Conservation (phyloP, 2,797 vertebrate species). For the Anas flavirostris region DNA sequence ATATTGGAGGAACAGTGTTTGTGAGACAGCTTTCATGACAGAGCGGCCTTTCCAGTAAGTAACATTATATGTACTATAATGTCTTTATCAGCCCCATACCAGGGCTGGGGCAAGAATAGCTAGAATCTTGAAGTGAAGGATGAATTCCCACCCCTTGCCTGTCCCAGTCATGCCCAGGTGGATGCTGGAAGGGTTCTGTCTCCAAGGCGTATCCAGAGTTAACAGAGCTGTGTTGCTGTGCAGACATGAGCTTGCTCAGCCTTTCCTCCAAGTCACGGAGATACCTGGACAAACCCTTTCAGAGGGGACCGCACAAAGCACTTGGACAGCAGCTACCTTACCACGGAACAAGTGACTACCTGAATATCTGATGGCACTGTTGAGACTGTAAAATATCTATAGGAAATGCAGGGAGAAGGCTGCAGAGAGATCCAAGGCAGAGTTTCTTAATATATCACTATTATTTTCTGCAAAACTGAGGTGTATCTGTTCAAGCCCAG, state of each 20-base stretch:
- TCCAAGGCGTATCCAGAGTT: not conserved
- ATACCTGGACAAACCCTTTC: not conserved
- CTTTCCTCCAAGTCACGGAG: not conserved
- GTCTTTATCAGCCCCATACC: not conserved
- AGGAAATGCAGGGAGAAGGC: conserved; percentile 57
- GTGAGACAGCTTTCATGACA: not conserved
- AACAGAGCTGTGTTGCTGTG: not conserved
- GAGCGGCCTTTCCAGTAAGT: not conserved
- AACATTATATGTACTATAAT: not conserved
- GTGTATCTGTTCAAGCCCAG: not conserved
- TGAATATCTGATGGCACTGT: conserved; percentile 22
- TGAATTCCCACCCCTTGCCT: not conserved
- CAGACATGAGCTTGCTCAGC: not conserved
- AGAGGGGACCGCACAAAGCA: not conserved
- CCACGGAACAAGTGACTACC: not conserved
- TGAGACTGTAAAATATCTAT: conserved; percentile 24
- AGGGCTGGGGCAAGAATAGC: not conserved
- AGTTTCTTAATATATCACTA: conserved; percentile 55
- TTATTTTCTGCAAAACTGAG: conserved; percentile 46
- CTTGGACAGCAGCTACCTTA: not conserved
- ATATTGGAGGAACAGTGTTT: rapidly evolving
- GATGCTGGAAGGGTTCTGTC: not conserved
- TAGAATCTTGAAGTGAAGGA: not conserved
- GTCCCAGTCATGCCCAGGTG: not conserved
- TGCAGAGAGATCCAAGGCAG: conserved; percentile 46